Evolutionary conservation across 2,797 vertebrate species (phyloP).

Genomic region (Molossus alvarezi): DNA sequence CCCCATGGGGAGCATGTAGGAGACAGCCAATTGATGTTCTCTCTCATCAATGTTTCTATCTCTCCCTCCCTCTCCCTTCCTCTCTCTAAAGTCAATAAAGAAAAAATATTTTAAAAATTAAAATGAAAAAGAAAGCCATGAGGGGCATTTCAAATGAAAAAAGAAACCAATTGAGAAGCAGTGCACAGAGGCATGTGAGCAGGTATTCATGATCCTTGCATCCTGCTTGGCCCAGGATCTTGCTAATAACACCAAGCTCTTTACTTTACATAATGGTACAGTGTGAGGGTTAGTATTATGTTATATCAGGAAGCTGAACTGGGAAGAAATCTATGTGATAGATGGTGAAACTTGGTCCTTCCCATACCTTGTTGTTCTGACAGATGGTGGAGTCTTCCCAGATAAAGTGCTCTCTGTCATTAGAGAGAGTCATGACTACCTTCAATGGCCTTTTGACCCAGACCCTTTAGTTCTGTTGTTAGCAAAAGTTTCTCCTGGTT

Average conservation of each 20-base stretch:
- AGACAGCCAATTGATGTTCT: too few species aligned
- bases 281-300: background rate
- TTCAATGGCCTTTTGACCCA: background rate
- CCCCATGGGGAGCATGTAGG: too few species aligned
- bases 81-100: too few species aligned
- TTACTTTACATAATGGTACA: background rate
- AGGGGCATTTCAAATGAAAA: background rate
- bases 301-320: background rate
- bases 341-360: background rate
- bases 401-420: background rate
- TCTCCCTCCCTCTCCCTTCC: too few species aligned
- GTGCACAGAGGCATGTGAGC: background rate
- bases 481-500: constrained; percentile 12
- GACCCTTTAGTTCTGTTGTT: constrained; percentile 6
- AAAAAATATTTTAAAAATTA: background rate
- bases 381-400: background rate
- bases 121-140: background rate
- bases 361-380: background rate
- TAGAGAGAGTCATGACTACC: background rate
- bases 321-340: constrained; percentile 32
- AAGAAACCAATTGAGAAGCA: background rate
- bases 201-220: background rate
- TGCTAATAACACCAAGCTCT: constrained; percentile 3
- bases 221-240: background rate
- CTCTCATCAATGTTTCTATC: too few species aligned